These are phyloP conservation scores for Sinocyclocheilus anshuiensis DNA, from an alignment of 2,113 vertebrate genomes.

Conservation along the genomic window DNA sequence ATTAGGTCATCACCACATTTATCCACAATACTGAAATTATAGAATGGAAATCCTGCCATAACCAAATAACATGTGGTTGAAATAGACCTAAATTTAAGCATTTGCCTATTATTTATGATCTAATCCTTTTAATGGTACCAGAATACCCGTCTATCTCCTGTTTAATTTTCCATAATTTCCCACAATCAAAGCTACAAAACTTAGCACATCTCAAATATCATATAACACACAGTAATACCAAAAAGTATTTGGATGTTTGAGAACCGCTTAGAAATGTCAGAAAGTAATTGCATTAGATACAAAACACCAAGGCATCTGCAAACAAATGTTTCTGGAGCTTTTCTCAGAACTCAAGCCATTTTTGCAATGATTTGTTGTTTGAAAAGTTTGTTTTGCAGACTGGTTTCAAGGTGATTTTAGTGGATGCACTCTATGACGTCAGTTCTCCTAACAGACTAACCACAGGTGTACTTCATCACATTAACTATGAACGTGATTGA, in stretches of 20 bases:
- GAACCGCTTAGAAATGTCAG: not conserved
- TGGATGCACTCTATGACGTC: not conserved
- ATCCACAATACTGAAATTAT: slow-evolving; percentile 49
- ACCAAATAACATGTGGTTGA: slow-evolving; percentile 64
- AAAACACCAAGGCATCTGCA: not conserved
- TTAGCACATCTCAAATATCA: not conserved
- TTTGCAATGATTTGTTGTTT: not conserved
- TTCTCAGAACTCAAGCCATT: not conserved
- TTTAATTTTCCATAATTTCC: slow-evolving; percentile 4
- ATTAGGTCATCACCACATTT: slow-evolving; percentile 25
- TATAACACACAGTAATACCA: not conserved
- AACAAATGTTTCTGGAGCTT: not conserved
- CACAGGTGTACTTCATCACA: too few relatives aligned
- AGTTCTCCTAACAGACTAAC: not conserved
- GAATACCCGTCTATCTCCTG: slow-evolving; percentile 11
- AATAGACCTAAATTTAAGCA: slow-evolving; percentile 39
- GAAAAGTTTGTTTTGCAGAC: too few relatives aligned
- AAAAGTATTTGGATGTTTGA: not conserved
- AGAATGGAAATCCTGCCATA: slow-evolving; percentile 60
- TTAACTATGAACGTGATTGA: too few relatives aligned
- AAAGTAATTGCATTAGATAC: not conserved
- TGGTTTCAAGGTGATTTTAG: not conserved
- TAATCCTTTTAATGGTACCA: slow-evolving; percentile 39
- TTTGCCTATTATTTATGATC: slow-evolving; percentile 65
- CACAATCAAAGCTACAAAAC: not conserved